Percentiles rank a stretch among this genome's conserved stretches.
Conservation (phyloP, 1,140 invertebrate species). For the Heterodera schachtii region DNA sequence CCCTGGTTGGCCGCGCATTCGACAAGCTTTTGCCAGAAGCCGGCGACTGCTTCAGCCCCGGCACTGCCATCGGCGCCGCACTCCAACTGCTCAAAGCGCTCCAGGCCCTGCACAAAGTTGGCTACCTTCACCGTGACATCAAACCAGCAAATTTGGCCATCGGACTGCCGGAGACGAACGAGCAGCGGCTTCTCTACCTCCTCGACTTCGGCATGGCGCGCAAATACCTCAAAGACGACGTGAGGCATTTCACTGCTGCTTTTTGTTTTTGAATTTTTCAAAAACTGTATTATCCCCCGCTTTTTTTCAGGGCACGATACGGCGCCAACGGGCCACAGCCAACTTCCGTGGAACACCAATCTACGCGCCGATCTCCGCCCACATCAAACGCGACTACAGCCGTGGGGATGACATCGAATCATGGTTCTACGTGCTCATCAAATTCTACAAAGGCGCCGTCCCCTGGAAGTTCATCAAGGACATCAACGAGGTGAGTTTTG, state of each 20-base stretch:
- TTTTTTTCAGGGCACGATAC: constrained; percentile 40
- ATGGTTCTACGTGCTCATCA: constrained; percentile 50
- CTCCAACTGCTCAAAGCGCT: constrained; percentile 3
- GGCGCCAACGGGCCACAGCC: constrained; percentile 42
- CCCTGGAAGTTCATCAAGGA: constrained; percentile 54
- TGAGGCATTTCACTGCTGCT: background rate
- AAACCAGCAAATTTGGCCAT: constrained; percentile 1
- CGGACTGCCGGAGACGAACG: background rate
- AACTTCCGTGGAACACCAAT: constrained; percentile 58
- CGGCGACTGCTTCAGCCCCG: too few species aligned
- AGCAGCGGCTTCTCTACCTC: background rate
- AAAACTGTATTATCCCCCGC: too few species aligned
- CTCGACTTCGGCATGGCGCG: too few species aligned
- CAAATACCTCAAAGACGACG: too few species aligned
- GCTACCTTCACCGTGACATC: background rate
- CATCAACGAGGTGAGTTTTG: constrained; percentile 47
- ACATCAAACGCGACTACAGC: constrained; percentile 48
- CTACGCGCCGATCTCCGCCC: constrained; percentile 56
- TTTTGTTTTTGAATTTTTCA: background rate
- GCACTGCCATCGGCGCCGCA: too few species aligned
- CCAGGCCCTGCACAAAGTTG: background rate
- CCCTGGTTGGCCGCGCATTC: too few species aligned
- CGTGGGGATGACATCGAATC: constrained; percentile 48
- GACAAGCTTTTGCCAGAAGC: too few species aligned
- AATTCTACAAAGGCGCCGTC: constrained; percentile 47